These are phyloP conservation scores for Caenorhabditis tropicalis DNA, from an alignment of 1,140 invertebrate genomes.

Conservation along the genomic window DNA sequence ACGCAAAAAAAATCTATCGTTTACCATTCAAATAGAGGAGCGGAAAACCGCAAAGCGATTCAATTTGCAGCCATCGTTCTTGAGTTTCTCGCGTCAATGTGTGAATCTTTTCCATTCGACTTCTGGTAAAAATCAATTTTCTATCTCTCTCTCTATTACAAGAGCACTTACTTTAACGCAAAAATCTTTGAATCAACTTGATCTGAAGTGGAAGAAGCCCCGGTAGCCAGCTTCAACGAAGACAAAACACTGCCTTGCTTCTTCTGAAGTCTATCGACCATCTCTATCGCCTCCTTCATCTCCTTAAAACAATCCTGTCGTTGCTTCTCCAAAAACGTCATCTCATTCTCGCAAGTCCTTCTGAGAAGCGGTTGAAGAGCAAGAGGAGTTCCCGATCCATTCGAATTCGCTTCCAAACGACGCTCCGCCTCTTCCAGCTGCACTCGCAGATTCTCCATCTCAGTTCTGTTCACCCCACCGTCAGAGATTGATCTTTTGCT, in stretches of 20 bases:
- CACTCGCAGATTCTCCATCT: conserved; percentile 60
- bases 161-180: conserved; percentile 66
- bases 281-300: conserved; percentile 69
- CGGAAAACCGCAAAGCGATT: conserved; percentile 67
- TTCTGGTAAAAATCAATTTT: conserved; percentile 54
- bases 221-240: conserved; percentile 70
- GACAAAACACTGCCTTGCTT: conserved; percentile 67
- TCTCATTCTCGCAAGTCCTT: conserved; percentile 68
- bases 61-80: conserved; percentile 68
- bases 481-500: conserved; percentile 54
- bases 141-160: neutral
- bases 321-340: conserved; percentile 62
- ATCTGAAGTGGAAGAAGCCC: conserved; percentile 67
- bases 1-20: conserved; percentile 43
- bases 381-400: conserved; percentile 48
- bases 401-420: conserved; percentile 59
- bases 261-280: conserved; percentile 67
- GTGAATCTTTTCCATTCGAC: conserved; percentile 70
- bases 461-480: conserved; percentile 46
- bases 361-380: conserved; percentile 67
- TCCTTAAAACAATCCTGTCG: conserved; percentile 66
- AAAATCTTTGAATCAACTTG: conserved; percentile 69
- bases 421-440: conserved; percentile 66
- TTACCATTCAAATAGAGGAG: conserved; percentile 49
- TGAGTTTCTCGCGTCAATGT: conserved; percentile 63